Evolutionary conservation across 2,797 vertebrate genomes (phyloP), one percentile per base, ranked within the genome.

Genomic region (Taeniopygia guttata): DNA sequence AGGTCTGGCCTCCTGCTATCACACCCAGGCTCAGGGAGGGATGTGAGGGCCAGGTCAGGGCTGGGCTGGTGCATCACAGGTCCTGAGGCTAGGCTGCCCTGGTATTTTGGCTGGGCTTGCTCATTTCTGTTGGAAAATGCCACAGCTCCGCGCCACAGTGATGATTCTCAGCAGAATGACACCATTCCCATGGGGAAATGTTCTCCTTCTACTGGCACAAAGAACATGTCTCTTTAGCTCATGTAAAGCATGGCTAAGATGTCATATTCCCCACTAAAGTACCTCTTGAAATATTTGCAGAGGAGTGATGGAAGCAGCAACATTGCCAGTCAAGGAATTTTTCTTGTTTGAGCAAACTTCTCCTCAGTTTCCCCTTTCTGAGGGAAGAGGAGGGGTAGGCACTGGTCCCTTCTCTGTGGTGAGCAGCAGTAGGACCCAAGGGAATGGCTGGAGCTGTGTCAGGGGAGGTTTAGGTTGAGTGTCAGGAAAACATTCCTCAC

Each of bases 21-120:
- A 0, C 17, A 13, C 17, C 17, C 10, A 42, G 84, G 58, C 1
- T 1, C 16, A 10, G 49, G 49, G 49, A 11, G 49, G 49, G 49
- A 5, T 12, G 26, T 13, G 32, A 54, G 32, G 15, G 43, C 14
- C 13, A 34, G 34, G 30, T 36, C 49, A 27, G 42, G 59, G 51
- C 36, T n/a, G 7, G 4, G 58, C 51, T 67, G 51, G 11, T 32
- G 54, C 10, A 2, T 5, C 16, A 3, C 9, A 1, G 0, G 0
- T 5, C 8, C 2, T 26, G 38, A 59, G 40, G 21, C 19, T 75
- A 59, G 40, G 21, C 19, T 75, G 63, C 42, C 66, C 75, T 51
- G 64, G 19, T 10, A 1, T 25, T 34, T 34, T 6, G 68, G 40
- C 64, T 2, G 4, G 23, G 19, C 34, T 91, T 29, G n/a, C 36